Conservation (phyloP, 2,113 vertebrate species). For the Martes martes region DNA sequence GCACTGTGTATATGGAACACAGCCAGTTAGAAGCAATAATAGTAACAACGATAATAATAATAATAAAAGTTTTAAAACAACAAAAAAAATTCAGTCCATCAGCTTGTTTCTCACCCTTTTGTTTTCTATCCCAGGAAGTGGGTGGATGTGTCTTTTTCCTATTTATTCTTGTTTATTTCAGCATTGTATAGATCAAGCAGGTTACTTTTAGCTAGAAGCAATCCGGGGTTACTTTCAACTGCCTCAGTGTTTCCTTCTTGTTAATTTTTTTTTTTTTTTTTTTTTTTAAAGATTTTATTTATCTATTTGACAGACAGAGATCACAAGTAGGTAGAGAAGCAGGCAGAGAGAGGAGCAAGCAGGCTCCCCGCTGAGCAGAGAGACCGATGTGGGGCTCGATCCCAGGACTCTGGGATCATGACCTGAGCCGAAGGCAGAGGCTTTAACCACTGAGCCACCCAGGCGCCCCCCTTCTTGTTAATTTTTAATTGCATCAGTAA, state of each 20-base stretch:
- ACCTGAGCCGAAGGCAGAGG: too few relatives aligned
- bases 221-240: background rate
- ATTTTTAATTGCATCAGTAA: constrained; percentile 21
- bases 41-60: background rate
- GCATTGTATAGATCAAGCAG: background rate
- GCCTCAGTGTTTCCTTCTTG: background rate
- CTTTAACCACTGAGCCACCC: too few relatives aligned
- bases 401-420: too few relatives aligned
- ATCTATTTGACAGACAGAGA: too few relatives aligned
- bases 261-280: too few relatives aligned
- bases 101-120: background rate
- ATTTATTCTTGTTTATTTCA: background rate
- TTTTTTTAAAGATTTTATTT: too few relatives aligned
- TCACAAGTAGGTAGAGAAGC: too few relatives aligned
- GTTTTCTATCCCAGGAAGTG: background rate
- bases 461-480: background rate
- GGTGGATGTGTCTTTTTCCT: background rate
- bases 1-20: background rate
- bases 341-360: too few relatives aligned
- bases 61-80: background rate
- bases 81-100: background rate
- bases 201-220: background rate
- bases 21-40: background rate
- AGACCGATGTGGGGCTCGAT: too few relatives aligned
- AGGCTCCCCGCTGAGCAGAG: too few relatives aligned